These are phyloP conservation scores for Falco berigora DNA, from an alignment of 2,797 vertebrate genomes.

Conservation along the genomic window DNA sequence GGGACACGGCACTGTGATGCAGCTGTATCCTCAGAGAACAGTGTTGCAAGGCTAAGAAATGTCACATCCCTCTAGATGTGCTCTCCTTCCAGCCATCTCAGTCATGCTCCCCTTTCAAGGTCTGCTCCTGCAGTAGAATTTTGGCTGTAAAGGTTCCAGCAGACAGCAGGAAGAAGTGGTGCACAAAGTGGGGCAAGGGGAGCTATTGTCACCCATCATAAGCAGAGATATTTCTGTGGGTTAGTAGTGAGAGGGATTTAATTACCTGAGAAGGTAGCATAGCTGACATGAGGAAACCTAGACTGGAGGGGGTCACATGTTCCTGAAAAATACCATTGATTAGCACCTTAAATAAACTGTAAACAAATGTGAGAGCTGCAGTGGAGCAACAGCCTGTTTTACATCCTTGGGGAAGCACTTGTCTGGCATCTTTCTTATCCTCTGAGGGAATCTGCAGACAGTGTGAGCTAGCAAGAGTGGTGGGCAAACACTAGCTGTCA, in stretches of 20 bases:
- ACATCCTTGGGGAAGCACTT: background rate
- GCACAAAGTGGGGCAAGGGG: background rate
- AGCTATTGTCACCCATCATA: background rate
- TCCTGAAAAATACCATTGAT: background rate
- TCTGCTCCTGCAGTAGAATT: accelerated
- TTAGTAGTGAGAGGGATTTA: background rate
- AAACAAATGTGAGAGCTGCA: background rate
- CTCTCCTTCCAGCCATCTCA: background rate
- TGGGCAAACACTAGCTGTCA: background rate
- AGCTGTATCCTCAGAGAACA: accelerated
- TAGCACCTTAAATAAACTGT: background rate
- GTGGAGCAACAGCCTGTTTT: background rate
- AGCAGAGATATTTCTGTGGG: background rate
- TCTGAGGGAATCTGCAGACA: background rate
- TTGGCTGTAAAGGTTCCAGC: background rate
- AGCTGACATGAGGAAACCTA: background rate
- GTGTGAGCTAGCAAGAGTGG: background rate
- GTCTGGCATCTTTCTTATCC: background rate
- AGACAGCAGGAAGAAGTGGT: background rate
- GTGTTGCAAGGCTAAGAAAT: background rate
- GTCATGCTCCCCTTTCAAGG: background rate
- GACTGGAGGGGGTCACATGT: background rate
- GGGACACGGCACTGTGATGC: background rate
- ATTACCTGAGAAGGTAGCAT: background rate
- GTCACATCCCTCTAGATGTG: background rate